Percentiles rank a stretch among this genome's conserved stretches.
phyloP scores from a whole-genome alignment of 2,113 vertebrate genomes.

The Elephantulus edwardii region DNA sequence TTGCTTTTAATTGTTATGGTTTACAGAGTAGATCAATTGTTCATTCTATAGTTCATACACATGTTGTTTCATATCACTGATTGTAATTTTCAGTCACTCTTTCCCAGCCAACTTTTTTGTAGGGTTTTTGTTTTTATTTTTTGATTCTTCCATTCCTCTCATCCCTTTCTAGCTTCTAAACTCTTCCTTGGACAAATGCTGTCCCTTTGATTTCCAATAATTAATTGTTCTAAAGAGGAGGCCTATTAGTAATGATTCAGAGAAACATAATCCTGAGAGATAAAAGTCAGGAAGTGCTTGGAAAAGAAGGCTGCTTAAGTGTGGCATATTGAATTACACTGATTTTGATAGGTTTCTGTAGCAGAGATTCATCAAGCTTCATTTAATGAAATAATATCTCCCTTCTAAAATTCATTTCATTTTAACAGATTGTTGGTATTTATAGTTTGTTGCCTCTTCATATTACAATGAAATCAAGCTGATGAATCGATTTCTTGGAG shows the following conservation, averaged over 20 bases:
- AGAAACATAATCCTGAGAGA: background rate
- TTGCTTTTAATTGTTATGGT: no score
- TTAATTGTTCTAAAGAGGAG: background rate
- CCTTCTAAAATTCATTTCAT: constrained; percentile 37
- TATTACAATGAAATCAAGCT: constrained; percentile 48
- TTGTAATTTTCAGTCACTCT: no score
- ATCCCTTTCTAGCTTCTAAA: no score
- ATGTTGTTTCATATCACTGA: no score
- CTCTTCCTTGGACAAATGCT: no score
- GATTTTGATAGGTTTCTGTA: background rate
- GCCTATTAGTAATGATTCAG: background rate
- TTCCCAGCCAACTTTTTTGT: no score
- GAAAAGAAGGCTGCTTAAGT: background rate
- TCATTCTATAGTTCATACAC: no score
- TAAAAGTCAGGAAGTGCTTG: background rate
- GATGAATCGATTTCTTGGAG: background rate
- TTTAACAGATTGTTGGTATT: background rate
- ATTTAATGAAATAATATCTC: background rate
- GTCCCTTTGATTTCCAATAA: no score
- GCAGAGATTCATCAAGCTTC: background rate
- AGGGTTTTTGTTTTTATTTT: no score
- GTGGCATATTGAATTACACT: background rate
- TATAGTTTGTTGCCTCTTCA: constrained; percentile 8
- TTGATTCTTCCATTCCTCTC: no score
- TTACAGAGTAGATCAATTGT: no score